Evolutionary conservation across 2,888 invertebrate species (phyloP).

Genomic region (Andrena chrysosceles): DNA sequence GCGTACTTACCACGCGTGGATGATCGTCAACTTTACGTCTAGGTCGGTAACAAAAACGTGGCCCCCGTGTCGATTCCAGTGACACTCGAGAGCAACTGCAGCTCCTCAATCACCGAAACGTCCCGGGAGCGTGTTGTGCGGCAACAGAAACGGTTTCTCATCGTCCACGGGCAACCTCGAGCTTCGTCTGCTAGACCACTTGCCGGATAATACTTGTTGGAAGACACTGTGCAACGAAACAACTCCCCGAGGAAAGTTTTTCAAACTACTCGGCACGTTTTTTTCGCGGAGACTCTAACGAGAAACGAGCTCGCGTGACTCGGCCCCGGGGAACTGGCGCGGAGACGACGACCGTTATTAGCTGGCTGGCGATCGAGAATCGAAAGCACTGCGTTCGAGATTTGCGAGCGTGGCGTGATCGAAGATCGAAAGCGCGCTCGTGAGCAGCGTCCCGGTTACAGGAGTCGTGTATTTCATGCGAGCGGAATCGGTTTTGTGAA

Average conservation of each 20-base stretch:
- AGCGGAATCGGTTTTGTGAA: not conserved
- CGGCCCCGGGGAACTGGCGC: not conserved
- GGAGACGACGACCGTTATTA: not conserved
- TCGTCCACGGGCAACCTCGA: not conserved
- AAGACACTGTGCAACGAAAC: not conserved
- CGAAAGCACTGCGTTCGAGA: not conserved
- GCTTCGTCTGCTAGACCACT: not conserved
- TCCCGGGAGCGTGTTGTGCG: not conserved
- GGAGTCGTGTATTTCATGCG: not conserved
- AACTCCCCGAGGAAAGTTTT: not conserved
- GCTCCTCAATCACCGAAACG: not conserved
- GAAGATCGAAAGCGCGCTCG: not conserved
- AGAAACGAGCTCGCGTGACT: not conserved
- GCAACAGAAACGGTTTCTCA: not conserved
- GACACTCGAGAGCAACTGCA: not conserved
- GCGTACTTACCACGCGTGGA: not conserved
- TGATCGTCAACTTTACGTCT: not conserved
- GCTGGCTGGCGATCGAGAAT: slow-evolving; percentile 24
- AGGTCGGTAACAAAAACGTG: not conserved
- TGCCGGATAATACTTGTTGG: slow-evolving; percentile 13
- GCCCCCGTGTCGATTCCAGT: not conserved
- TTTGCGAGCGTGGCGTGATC: not conserved
- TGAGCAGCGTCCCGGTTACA: not conserved
- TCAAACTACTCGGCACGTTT: not conserved
- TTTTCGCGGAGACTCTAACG: no score